A percentile compares a stretch with the other conserved stretches of the same genome.
Conservation (phyloP, 2,888 invertebrate genomes). For the Adelognathus sp. region DNA sequence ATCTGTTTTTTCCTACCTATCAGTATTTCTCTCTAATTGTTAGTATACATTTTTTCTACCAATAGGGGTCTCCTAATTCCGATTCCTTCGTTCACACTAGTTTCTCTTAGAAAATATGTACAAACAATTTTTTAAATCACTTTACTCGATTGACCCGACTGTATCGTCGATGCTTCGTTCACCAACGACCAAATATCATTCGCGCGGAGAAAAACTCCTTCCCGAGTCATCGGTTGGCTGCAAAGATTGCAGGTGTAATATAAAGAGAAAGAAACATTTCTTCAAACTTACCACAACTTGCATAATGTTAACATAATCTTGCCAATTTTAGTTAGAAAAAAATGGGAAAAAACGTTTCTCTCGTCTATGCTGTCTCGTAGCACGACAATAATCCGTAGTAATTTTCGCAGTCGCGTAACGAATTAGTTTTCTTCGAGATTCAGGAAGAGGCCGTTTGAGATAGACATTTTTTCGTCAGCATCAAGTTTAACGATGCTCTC, state of each 20-base stretch:
- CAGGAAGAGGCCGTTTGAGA: constrained; percentile 2
- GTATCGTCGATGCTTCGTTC: too few species aligned
- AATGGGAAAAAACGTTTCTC: too few species aligned
- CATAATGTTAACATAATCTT: constrained; percentile 41
- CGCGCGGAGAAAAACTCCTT: not conserved
- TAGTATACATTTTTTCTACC: too few species aligned
- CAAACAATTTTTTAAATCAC: too few species aligned
- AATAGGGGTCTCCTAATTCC: too few species aligned
- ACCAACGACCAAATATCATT: constrained; percentile 42
- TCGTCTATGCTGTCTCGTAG: constrained; percentile 40
- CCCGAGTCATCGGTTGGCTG: not conserved
- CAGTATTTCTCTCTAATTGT: too few species aligned
- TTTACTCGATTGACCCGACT: too few species aligned
- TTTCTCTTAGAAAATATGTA: too few species aligned
- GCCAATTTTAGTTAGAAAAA: constrained; percentile 39
- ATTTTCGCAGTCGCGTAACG: not conserved
- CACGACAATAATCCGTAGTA: constrained; percentile 51
- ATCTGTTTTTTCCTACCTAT: too few species aligned
- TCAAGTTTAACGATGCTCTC: constrained; percentile 21
- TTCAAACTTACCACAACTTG: not conserved
- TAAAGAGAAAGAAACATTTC: not conserved
- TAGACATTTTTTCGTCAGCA: constrained; percentile 20
- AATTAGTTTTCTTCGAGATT: constrained; percentile 7
- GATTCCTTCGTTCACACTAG: too few species aligned
- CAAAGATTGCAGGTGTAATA: constrained; percentile 13